Evolutionary conservation across 2,113 vertebrate genomes (phyloP), one percentile per base, ranked within the genome.

Genomic region (Ophiodon elongatus): DNA sequence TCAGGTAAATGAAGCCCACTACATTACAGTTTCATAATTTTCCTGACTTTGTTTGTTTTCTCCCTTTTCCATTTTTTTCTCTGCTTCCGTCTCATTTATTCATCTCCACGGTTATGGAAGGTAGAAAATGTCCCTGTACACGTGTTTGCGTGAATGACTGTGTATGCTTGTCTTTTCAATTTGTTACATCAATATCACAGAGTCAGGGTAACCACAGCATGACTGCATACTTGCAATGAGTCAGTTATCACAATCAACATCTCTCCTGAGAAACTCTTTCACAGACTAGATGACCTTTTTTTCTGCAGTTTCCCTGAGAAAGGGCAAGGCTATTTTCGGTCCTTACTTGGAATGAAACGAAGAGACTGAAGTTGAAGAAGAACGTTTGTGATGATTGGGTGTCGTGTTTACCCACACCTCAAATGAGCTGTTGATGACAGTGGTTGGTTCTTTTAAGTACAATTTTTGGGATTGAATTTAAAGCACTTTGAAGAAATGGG

Each of bases 351-450:
- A 72, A 47, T 59, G 11, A 43, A 63, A 66, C 52, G 17, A 21
- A 59, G 39, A 15, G 15, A 59, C 27, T 15, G 47, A 19, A 70
- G 43, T 27, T 65, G 4, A 80, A 60, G 62, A 76, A 64, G 19
- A 75, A 35, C 2, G 21, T 76, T 27, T 76, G n/a, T 41, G 8
- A 43, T 54, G 29, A 43, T 35, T 11, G 6, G 21, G 27, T 41
- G 21, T 66, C 27, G 54, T 72, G 14, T 76, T 80, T 76, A 23
- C 54, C 50, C 21, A 13, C 52, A 57, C 25, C 60, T 23, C 29
- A 65, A 73, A 8, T 68, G n/a, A 69, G n/a, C 27, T 11, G 2
- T 10, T 79, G 54, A 62, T 79, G n/a, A 77, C 57, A 64, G 59
- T 23, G 35, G 47, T 27, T 54, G 6, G 19, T 56, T 33, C 63